Evolutionary conservation across 2,113 vertebrate genomes (phyloP).

Genomic region (Lipotes vexillifer): DNA sequence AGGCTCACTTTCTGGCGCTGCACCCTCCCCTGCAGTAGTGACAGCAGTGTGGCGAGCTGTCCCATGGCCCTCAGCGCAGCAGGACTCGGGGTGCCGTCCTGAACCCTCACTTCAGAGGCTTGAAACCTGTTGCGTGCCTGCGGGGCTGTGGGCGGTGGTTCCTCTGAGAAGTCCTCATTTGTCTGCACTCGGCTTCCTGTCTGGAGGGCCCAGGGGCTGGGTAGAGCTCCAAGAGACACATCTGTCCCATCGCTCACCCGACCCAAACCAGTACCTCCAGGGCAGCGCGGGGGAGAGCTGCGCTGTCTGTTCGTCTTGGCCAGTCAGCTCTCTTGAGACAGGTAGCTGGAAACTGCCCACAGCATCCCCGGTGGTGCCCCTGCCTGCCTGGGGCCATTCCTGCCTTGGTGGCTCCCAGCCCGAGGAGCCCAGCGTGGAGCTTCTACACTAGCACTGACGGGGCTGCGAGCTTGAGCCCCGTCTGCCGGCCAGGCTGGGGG

Average conservation of each 20-base stretch:
- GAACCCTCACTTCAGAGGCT: no score
- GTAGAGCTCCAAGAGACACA: accelerated
- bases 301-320: not conserved
- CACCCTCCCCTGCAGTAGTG: not conserved
- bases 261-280: no score
- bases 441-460: not conserved
- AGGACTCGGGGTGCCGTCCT: not conserved
- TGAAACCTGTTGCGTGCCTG: no score
- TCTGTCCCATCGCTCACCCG: not conserved
- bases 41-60: not conserved
- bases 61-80: not conserved
- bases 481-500: not conserved
- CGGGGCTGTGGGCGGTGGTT: not conserved
- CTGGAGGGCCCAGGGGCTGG: not conserved
- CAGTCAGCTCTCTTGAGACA: not conserved
- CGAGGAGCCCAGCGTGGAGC: not conserved
- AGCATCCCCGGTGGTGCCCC: not conserved
- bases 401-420: not conserved
- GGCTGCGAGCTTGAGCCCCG: not conserved
- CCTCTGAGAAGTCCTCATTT: not conserved
- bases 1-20: not conserved
- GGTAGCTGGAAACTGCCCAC: not conserved
- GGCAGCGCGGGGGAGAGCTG: accelerated
- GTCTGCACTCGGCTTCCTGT: not conserved
- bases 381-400: not conserved